Conservation (phyloP, 1,140 invertebrate species). For the Sipha flava region DNA sequence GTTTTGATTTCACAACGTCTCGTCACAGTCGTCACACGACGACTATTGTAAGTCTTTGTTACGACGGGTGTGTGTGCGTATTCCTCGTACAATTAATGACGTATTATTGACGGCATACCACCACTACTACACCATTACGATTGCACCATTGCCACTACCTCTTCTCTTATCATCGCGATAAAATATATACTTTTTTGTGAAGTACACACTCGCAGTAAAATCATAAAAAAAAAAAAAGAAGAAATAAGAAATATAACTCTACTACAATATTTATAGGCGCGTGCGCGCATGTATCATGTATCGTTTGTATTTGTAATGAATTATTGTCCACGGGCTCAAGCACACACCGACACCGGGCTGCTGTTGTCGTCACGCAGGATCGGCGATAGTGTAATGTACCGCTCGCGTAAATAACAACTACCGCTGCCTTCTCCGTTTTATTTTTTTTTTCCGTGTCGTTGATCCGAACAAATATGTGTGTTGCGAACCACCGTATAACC, state of each 20-base stretch:
- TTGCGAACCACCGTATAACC: too few species aligned
- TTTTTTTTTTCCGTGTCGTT: not conserved
- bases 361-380: not conserved
- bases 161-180: conserved; percentile 6
- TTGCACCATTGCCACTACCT: too few species aligned
- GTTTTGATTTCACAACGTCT: not conserved
- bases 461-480: too few species aligned
- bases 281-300: too few species aligned
- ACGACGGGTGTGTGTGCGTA: not conserved
- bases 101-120: not conserved
- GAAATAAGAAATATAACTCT: too few species aligned
- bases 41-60: conserved; percentile 3
- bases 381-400: not conserved
- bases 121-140: not conserved
- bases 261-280: too few species aligned
- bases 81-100: not conserved
- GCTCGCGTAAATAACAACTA: not conserved
- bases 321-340: not conserved
- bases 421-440: not conserved
- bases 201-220: not conserved
- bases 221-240: too few species aligned
- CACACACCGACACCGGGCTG: too few species aligned
- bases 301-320: too few species aligned
- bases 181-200: not conserved
- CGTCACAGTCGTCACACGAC: too few species aligned